Base-by-base conservation (phyloP, 2,888 invertebrate genomes). In the Morpho deidamia region DNA sequence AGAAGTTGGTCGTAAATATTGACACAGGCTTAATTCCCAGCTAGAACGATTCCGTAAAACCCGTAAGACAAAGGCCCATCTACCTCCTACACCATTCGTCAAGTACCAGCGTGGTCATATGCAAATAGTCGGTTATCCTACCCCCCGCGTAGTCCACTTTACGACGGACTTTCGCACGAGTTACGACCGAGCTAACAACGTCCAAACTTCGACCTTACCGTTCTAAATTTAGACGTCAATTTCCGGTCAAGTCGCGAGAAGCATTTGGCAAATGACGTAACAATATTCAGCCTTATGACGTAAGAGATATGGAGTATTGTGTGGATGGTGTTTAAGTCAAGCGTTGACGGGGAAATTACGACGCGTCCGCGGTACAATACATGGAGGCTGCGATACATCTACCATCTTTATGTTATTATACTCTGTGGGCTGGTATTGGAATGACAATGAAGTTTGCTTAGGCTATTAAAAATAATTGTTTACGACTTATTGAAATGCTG, bases 381-480 rank as follows among this genome's bases (percentile, higher is more conserved):
- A 49, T 49, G 51, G 58, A 55, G 55, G 53, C 58, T 49, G 53
- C 61, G 74, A 74, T 75, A 71, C 78, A 77, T 78, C 75, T 72
- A 63, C 51, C 51, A 68, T 64, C 68, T 81, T 81, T 82, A 81
- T 78, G 79, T 73, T 78, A 78, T 71, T 70, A 72, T 70, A 58
- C 59, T 58, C 70, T 71, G 71, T 71, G 68, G 68, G 66, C 61
- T 43, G 67, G 50, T 47, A 50, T 39, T 52, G 44, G 53, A 58
- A 58, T 64, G 62, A 60, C 63, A 61, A 63, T 59, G 57, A 53
- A 58, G 56, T 53, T 59, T 54, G 56, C 52, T 57, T 51, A 45
- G 45, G 52, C 50, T 57, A 52, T 59, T 59, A 59, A 57, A 59
- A 54, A 56, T 52, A 57, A 47, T 56, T 44, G 46, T 53, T 52